phyloP scores from a whole-genome alignment of 2,888 invertebrate species.

The Tholera decimalis region DNA sequence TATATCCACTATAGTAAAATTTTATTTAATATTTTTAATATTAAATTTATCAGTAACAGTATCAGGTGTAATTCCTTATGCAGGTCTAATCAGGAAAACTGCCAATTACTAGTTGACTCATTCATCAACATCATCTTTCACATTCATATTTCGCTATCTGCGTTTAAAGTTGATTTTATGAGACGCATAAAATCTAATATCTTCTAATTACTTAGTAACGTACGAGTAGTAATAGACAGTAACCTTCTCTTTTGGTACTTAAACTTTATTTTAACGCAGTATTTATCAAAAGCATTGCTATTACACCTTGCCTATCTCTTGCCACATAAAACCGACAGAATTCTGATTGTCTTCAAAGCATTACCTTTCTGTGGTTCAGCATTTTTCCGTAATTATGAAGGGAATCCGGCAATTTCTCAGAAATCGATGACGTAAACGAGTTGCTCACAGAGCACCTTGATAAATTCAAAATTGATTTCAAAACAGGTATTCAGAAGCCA shows the following conservation, averaged over 20 bases:
- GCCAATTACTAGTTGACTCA: background rate
- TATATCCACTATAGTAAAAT: too few relatives aligned
- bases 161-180: too few relatives aligned
- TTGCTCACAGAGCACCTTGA: constrained; percentile 6
- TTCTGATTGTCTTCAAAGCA: too few relatives aligned
- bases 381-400: constrained; percentile 23
- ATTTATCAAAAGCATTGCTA: too few relatives aligned
- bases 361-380: background rate
- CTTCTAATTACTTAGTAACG: too few relatives aligned
- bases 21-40: too few relatives aligned
- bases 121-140: too few relatives aligned
- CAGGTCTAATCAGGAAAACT: background rate
- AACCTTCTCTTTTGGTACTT: too few relatives aligned
- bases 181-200: too few relatives aligned
- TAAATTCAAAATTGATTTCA: constrained; percentile 34
- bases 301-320: background rate
- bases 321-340: background rate
- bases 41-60: background rate
- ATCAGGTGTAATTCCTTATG: too few relatives aligned
- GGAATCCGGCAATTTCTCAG: constrained; percentile 34
- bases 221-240: too few relatives aligned
- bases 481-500: constrained; percentile 38
- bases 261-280: too few relatives aligned
- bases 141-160: background rate
- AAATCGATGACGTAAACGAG: constrained; percentile 29